phyloP scores from a whole-genome alignment of 2,113 vertebrate genomes.

The Numenius arquata region DNA sequence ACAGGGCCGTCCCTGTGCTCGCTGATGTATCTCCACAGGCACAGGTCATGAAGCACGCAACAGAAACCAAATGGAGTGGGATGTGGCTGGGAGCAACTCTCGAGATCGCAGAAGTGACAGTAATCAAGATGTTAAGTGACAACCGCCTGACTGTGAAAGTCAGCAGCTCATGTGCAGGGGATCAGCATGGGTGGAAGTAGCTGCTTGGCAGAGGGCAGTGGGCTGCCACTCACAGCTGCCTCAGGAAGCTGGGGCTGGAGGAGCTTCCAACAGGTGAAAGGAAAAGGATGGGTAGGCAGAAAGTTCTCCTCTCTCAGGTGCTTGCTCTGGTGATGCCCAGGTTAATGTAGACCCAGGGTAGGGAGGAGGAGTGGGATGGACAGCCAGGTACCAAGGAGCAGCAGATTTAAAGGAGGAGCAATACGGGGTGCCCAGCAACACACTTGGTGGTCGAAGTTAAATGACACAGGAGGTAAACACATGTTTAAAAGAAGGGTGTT shows the following conservation, averaged over 20 bases:
- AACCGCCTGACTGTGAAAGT: not conserved
- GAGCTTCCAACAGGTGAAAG: not conserved
- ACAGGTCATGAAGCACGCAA: not conserved
- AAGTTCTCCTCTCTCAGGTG: not conserved
- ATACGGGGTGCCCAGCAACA: not conserved
- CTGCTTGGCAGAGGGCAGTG: not conserved
- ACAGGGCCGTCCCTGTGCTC: rapidly evolving
- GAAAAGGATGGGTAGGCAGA: not conserved
- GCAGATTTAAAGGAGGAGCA: not conserved
- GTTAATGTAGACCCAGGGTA: not conserved
- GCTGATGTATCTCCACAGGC: not conserved
- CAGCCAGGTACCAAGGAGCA: not conserved
- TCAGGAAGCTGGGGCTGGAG: rapidly evolving
- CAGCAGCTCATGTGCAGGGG: not conserved
- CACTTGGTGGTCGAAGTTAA: not conserved
- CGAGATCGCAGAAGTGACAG: not conserved
- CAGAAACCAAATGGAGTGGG: not conserved
- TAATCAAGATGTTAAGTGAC: conserved; percentile 22
- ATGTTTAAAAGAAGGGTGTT: not conserved
- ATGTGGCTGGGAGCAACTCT: not conserved
- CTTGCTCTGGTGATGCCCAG: not conserved
- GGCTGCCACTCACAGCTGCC: not conserved
- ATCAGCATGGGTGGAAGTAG: not conserved
- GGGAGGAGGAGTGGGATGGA: not conserved
- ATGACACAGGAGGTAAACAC: not conserved